These are phyloP conservation scores for Lasioglossum villosulum DNA, from an alignment of 2,888 invertebrate genomes.

Conservation along the genomic window DNA sequence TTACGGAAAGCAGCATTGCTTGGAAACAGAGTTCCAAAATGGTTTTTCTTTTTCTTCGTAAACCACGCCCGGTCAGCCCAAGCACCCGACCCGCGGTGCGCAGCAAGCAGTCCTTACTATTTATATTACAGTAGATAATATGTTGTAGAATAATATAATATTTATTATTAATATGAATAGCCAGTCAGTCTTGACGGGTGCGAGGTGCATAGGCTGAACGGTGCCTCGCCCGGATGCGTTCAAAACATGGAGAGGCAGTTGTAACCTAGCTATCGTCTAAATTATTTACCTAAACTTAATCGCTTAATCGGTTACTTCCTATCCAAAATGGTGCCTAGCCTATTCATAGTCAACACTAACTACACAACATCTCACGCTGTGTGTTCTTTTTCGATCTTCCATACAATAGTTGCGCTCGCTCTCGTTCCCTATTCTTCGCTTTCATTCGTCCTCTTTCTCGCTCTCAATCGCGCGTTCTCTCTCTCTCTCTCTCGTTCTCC, in stretches of 20 bases:
- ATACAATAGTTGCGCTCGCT: slow-evolving; percentile 73
- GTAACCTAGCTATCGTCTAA: slow-evolving; percentile 79
- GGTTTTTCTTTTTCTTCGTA: slow-evolving; percentile 48
- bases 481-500: slow-evolving; percentile 17
- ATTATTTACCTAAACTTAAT: slow-evolving; percentile 75
- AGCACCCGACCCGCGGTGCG: slow-evolving; percentile 82
- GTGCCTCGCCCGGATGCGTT: slow-evolving; percentile 70
- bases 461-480: slow-evolving; percentile 10
- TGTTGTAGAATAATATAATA: slow-evolving; percentile 75
- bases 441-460: slow-evolving; percentile 49
- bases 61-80: slow-evolving; percentile 80
- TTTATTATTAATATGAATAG: slow-evolving; percentile 80
- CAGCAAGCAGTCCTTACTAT: slow-evolving; percentile 82
- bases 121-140: slow-evolving; percentile 78
- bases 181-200: slow-evolving; percentile 83
- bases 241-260: slow-evolving; percentile 74
- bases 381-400: slow-evolving; percentile 57
- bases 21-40: slow-evolving; percentile 63
- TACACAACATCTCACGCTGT: slow-evolving; percentile 76
- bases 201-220: slow-evolving; percentile 81
- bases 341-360: slow-evolving; percentile 81
- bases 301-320: slow-evolving; percentile 71
- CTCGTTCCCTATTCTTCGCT: slow-evolving; percentile 49
- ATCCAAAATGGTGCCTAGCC: slow-evolving; percentile 75
- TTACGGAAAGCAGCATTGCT: slow-evolving; percentile 80